Evolutionary conservation across 2,888 invertebrate genomes (phyloP).

Genomic region (Limnephilus rhombicus): DNA sequence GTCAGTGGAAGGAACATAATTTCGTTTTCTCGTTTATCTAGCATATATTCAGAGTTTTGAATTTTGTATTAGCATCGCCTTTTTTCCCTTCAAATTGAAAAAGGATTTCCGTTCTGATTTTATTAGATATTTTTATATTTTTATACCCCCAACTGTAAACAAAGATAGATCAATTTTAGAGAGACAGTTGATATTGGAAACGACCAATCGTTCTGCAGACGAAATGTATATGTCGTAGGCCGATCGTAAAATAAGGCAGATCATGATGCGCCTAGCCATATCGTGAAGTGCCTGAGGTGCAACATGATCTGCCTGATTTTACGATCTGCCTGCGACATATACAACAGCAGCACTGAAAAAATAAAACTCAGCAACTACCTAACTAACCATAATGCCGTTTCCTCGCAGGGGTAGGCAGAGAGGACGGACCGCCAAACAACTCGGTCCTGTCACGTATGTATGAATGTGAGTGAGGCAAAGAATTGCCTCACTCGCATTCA

Average conservation of each 20-base stretch:
- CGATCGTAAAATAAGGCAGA: no score
- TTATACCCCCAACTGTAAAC: background rate
- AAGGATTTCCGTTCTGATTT: background rate
- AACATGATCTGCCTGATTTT: no score
- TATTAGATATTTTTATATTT: background rate
- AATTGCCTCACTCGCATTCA: no score
- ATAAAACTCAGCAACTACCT: background rate
- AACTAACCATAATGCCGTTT: no score
- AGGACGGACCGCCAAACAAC: no score
- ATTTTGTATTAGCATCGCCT: background rate
- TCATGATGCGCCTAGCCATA: no score
- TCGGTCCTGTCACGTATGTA: no score
- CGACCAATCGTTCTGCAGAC: background rate
- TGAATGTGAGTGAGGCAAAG: no score
- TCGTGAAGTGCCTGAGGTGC: no score
- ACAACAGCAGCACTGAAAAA: background rate
- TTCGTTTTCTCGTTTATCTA: background rate
- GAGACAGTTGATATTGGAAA: background rate
- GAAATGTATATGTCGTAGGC: no score
- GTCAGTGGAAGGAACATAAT: background rate
- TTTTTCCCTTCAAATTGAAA: background rate
- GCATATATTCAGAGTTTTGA: background rate
- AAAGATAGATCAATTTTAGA: background rate
- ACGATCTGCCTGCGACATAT: no score
- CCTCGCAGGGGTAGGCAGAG: no score